A percentile compares a stretch with the other conserved stretches of the same genome.
These are phyloP conservation scores for Halotydeus destructor DNA, from an alignment of 1,140 invertebrate genomes.

Conservation along the genomic window DNA sequence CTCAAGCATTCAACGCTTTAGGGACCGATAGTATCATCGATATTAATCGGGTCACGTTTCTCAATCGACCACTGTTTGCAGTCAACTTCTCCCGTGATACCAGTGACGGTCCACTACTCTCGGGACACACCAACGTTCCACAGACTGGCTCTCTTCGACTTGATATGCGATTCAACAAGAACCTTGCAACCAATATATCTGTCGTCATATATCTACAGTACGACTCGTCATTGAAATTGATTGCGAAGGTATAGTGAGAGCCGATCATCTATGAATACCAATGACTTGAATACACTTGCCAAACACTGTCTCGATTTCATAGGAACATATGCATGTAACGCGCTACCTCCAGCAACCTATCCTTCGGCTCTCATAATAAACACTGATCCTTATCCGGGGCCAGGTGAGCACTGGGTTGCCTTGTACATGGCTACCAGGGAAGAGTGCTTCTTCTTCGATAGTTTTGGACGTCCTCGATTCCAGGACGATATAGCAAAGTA, in stretches of 20 bases:
- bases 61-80: background rate
- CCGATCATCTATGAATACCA: slow-evolving; percentile 3
- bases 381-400: background rate
- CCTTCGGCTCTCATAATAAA: background rate
- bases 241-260: slow-evolving; percentile 4
- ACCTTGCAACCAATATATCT: background rate
- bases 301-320: background rate
- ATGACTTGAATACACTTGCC: background rate
- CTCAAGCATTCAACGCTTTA: background rate
- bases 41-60: background rate
- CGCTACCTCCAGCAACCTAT: background rate
- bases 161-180: background rate
- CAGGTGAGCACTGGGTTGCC: slow-evolving; percentile 2
- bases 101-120: background rate
- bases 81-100: slow-evolving; percentile 10
- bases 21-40: background rate
- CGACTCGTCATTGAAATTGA: slow-evolving; percentile 13
- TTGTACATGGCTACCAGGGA: background rate
- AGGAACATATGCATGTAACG: slow-evolving; percentile 5
- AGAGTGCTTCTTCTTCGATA: background rate
- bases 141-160: background rate
- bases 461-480: slow-evolving; percentile 2
- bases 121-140: slow-evolving; percentile 1
- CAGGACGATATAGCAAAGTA: background rate
- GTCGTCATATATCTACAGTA: slow-evolving; percentile 11